Evolutionary conservation across 2,797 vertebrate genomes (phyloP).

Genomic region (Diplodus puntazzo): DNA sequence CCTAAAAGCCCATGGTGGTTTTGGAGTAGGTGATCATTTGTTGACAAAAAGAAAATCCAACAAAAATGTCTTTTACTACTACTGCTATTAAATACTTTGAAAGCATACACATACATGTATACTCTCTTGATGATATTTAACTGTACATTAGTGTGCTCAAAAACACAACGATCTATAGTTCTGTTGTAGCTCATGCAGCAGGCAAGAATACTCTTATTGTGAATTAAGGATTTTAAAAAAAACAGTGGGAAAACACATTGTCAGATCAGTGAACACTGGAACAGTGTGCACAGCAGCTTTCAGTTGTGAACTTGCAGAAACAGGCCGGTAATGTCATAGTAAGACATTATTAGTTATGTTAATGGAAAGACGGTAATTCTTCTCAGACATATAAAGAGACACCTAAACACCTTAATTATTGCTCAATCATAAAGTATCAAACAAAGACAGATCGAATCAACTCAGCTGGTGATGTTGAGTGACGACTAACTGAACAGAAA

Average conservation of each 20-base stretch:
- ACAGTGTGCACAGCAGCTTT: neutral
- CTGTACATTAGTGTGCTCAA: neutral
- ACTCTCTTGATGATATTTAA: neutral
- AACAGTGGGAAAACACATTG: neutral
- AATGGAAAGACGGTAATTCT: neutral
- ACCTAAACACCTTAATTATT: no score
- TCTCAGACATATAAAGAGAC: no score
- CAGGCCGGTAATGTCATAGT: neutral
- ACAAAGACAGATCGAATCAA: neutral
- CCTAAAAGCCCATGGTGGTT: neutral
- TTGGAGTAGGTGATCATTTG: neutral
- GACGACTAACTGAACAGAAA: constrained; percentile 1
- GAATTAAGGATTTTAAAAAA: constrained; percentile 11
- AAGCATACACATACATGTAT: neutral
- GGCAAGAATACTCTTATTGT: neutral
- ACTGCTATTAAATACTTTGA: neutral
- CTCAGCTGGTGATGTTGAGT: neutral
- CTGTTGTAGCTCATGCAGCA: neutral
- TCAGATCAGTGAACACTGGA: neutral
- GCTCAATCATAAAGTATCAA: no score
- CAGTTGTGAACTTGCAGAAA: neutral
- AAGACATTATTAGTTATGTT: neutral
- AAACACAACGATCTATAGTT: neutral
- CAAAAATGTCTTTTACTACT: neutral
- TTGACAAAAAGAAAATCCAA: neutral